Percentiles rank a stretch among this genome's conserved stretches.
Evolutionary conservation across 2,888 invertebrate genomes (phyloP).

Genomic region (Oxyteleia sp.): DNA sequence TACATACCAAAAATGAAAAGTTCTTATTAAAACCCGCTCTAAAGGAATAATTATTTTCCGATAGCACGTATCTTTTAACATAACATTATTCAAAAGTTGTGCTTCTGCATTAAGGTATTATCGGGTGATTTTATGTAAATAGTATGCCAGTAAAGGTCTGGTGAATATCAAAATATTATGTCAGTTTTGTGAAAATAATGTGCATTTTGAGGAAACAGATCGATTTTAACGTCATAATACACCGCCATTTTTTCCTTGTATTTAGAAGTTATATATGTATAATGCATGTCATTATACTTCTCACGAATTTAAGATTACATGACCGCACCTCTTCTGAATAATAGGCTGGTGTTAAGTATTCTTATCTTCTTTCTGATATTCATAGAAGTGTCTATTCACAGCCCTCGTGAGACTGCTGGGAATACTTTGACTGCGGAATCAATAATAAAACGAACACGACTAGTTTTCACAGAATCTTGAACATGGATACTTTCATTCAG

Average conservation of each 20-base stretch:
- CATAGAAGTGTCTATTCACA: conserved; percentile 45
- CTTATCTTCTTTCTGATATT: conserved; percentile 60
- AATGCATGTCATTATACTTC: conserved; percentile 32
- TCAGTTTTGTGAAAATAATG: conserved; percentile 28
- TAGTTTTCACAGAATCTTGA: conserved; percentile 20
- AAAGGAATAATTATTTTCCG: too few relatives aligned
- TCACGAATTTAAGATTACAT: conserved; percentile 40
- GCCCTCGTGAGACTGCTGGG: conserved; percentile 9
- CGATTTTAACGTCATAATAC: not conserved
- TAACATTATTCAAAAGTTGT: too few relatives aligned
- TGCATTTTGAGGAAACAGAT: conserved; percentile 6
- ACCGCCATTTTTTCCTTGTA: not conserved
- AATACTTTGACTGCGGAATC: conserved; percentile 38
- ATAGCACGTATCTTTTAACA: too few relatives aligned
- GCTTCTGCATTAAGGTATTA: too few relatives aligned
- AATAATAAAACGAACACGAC: conserved; percentile 36
- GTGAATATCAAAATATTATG: too few relatives aligned
- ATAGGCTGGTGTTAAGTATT: conserved; percentile 47
- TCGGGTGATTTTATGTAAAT: too few relatives aligned
- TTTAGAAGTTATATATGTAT: not conserved
- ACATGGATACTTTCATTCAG: conserved; percentile 3
- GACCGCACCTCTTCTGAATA: conserved; percentile 33
- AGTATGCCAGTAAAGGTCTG: too few relatives aligned
- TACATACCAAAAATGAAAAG: too few relatives aligned
- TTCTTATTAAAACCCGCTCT: too few relatives aligned